Percentiles rank a stretch among this genome's conserved stretches.
Evolutionary conservation across 2,113 vertebrate species (phyloP).

Genomic region (Argyrosomus japonicus): DNA sequence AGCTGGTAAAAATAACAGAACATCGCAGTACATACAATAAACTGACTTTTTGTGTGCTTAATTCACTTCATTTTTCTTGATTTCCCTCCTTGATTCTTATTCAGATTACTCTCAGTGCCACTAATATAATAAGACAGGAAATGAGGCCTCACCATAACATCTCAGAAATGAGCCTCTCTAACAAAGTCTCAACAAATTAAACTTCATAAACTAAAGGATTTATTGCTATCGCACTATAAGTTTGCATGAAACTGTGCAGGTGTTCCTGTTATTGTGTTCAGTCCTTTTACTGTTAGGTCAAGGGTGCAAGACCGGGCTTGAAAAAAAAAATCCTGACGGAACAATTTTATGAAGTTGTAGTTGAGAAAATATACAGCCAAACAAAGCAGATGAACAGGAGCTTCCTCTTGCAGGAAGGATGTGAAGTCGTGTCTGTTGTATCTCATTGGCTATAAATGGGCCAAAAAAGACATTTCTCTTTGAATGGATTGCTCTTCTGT

Average conservation of each 20-base stretch:
- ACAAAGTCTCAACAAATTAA: not conserved
- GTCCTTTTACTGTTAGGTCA: not conserved
- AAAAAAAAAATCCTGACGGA: conserved; percentile 29
- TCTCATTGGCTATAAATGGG: conserved; percentile 59
- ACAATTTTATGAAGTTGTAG: conserved; percentile 25
- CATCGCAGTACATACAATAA: not conserved
- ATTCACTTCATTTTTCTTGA: not conserved
- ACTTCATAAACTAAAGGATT: not conserved
- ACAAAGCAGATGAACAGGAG: conserved; percentile 26
- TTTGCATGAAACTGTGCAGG: not conserved
- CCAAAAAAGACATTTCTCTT: conserved; percentile 39
- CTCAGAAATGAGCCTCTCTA: not conserved
- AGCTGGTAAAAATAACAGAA: not conserved
- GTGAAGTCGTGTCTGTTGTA: conserved; percentile 68
- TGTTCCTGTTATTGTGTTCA: conserved; percentile 7
- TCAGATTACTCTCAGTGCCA: no score
- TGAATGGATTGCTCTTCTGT: conserved; percentile 41
- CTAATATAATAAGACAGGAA: not conserved
- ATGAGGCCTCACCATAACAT: not conserved
- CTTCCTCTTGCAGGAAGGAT: conserved; percentile 80
- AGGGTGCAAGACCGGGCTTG: not conserved
- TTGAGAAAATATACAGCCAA: conserved; percentile 8
- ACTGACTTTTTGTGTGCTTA: not conserved
- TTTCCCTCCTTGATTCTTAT: not conserved
- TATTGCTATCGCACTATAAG: not conserved